Conservation (phyloP, 1,140 invertebrate species). For the Trichogramma pretiosum region DNA sequence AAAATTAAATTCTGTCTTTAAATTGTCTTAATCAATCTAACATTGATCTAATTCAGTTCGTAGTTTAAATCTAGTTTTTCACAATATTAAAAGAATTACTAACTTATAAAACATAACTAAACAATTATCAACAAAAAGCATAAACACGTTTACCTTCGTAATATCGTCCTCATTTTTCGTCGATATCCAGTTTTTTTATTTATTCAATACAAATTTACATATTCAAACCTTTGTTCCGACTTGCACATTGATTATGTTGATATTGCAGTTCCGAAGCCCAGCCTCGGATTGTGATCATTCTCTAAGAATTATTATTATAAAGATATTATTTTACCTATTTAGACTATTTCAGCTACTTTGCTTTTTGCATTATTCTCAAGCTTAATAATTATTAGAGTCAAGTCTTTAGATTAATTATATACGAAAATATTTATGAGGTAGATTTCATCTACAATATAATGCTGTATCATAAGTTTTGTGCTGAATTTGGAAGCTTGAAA, state of each 20-base stretch:
- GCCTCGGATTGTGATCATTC: slow-evolving; percentile 28
- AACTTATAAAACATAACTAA: slow-evolving; percentile 32
- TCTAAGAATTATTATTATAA: slow-evolving; percentile 16
- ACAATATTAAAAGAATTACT: slow-evolving; percentile 22
- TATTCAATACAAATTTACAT: slow-evolving; percentile 14
- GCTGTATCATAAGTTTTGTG: slow-evolving; percentile 6
- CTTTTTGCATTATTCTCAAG: slow-evolving; percentile 8
- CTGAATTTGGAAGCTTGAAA: slow-evolving; percentile 10
- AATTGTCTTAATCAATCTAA: slow-evolving; percentile 8
- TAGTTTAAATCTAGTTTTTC: slow-evolving; percentile 16
- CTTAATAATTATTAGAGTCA: slow-evolving; percentile 1
- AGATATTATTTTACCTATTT: slow-evolving; percentile 14
- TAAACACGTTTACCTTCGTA: slow-evolving; percentile 24
- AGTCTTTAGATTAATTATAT: slow-evolving; percentile 3
- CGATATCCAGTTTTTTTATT: slow-evolving; percentile 16
- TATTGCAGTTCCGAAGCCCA: slow-evolving; percentile 35
- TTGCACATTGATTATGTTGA: slow-evolving; percentile 19
- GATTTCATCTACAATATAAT: slow-evolving; percentile 5
- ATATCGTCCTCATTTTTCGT: slow-evolving; percentile 18
- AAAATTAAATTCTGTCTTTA: slow-evolving; percentile 9
- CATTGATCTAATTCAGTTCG: too few species aligned
- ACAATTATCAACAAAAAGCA: slow-evolving; percentile 33
- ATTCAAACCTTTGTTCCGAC: slow-evolving; percentile 13
- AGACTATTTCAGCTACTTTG: slow-evolving; percentile 5
- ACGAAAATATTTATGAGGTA: slow-evolving; percentile 5